Percentiles rank a stretch among this genome's conserved stretches.
Evolutionary conservation across 2,113 vertebrate species (phyloP).

Genomic region (Limnothrissa miodon): DNA sequence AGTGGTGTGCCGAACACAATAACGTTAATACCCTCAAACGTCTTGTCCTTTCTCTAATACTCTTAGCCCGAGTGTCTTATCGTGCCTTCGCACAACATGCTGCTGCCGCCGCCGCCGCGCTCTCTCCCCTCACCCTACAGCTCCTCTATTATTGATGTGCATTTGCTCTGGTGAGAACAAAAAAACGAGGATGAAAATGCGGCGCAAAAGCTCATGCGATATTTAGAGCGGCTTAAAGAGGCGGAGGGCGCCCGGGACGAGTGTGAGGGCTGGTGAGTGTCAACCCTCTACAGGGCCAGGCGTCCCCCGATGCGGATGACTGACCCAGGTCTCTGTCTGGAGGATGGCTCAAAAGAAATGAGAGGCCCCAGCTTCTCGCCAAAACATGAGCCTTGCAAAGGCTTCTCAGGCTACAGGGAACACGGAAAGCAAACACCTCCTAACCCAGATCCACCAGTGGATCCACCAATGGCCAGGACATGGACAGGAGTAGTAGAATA

Average conservation of each 20-base stretch:
- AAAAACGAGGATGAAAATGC: slow-evolving; percentile 43
- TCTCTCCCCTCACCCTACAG: slow-evolving; percentile 32
- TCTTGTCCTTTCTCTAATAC: slow-evolving; percentile 62
- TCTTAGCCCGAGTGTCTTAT: slow-evolving; percentile 59
- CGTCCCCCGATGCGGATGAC: slow-evolving; percentile 26
- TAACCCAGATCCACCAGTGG: background rate
- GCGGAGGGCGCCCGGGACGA: slow-evolving; percentile 14
- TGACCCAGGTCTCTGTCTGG: background rate
- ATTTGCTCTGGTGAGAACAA: slow-evolving; percentile 60
- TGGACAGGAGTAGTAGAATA: background rate
- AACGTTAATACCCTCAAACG: slow-evolving; percentile 65
- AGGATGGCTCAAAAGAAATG: background rate
- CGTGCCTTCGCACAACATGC: slow-evolving; percentile 56
- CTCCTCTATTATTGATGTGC: slow-evolving; percentile 52
- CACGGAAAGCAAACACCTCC: background rate
- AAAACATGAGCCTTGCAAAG: background rate
- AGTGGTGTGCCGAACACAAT: slow-evolving; percentile 40
- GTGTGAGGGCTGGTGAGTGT: slow-evolving; percentile 27
- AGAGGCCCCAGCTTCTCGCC: background rate
- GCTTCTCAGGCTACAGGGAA: background rate
- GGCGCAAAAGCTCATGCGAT: slow-evolving; percentile 49
- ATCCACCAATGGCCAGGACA: background rate
- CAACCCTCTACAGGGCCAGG: background rate
- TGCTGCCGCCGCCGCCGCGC: slow-evolving; percentile 33
- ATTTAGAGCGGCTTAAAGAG: slow-evolving; percentile 43